A percentile compares a stretch with the other conserved stretches of the same genome.
Conservation (phyloP, 2,797 vertebrate genomes). For the Phataginus tricuspis region DNA sequence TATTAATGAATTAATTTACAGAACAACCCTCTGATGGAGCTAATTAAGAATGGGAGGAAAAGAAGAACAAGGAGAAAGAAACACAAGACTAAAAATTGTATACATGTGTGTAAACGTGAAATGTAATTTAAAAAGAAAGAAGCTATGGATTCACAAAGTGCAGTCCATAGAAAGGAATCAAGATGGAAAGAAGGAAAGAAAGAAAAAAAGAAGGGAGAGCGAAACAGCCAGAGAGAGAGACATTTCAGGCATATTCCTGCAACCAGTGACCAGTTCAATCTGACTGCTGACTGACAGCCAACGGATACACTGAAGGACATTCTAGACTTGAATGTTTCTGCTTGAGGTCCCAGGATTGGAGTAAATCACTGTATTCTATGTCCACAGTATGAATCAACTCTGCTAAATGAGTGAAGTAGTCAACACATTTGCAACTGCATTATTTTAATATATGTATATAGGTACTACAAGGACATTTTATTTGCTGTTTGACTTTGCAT, state of each 20-base stretch:
- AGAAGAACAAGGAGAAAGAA: neutral
- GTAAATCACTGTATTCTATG: neutral
- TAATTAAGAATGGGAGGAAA: neutral
- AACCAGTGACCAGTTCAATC: neutral
- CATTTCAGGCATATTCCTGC: neutral
- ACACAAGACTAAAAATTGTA: neutral
- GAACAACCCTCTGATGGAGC: neutral
- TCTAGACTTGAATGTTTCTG: neutral
- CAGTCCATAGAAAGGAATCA: neutral
- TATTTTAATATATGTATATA: neutral
- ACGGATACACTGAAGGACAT: neutral
- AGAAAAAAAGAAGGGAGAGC: neutral
- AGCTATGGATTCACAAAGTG: neutral
- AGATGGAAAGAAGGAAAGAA: neutral
- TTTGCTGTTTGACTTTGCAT: neutral
- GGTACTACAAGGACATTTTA: neutral
- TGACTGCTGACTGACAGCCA: neutral
- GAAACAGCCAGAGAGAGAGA: neutral
- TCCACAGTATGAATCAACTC: neutral
- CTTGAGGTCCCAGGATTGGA: neutral
- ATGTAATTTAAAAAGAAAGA: slow-evolving; percentile 16
- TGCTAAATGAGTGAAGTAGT: neutral
- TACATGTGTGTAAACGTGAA: neutral
- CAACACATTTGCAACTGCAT: neutral
- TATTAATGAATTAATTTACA: neutral